Evolutionary conservation across 2,797 vertebrate species (phyloP).

Genomic region (Macropus fuliginosus): DNA sequence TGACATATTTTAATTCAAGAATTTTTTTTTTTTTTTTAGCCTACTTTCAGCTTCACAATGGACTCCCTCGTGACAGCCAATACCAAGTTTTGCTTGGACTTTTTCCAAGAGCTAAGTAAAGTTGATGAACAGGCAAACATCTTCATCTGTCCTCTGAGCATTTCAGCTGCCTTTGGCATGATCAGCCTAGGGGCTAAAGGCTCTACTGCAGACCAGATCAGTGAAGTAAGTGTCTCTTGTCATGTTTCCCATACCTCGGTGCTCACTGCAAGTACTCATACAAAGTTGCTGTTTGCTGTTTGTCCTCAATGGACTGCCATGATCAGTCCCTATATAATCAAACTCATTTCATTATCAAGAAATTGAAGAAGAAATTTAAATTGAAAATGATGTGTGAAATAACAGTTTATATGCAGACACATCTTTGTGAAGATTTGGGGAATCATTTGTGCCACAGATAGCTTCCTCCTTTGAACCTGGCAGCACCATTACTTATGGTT

Average conservation of each 20-base stretch:
- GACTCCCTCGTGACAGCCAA: conserved; percentile 75
- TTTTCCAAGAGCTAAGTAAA: conserved; percentile 78
- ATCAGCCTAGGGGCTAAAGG: conserved; percentile 73
- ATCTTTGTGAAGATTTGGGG: too few species aligned
- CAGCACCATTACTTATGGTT: too few species aligned
- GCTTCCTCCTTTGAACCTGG: background rate
- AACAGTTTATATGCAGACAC: background rate
- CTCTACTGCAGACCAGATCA: conserved; percentile 69
- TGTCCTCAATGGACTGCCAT: too few species aligned
- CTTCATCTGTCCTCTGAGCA: conserved; percentile 80
- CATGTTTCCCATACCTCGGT: background rate
- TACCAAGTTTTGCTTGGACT: conserved; percentile 76
- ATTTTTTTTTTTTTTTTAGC: conserved; percentile 38
- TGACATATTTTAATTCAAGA: background rate
- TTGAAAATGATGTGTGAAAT: background rate
- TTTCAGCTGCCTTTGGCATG: conserved; percentile 80
- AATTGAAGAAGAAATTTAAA: background rate
- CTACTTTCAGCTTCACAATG: conserved; percentile 51
- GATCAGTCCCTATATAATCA: background rate
- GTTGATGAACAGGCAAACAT: conserved; percentile 63
- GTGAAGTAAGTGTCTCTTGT: conserved; percentile 60
- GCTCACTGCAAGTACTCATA: background rate
- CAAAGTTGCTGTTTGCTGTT: too few species aligned
- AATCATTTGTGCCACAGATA: background rate
- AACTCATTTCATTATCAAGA: background rate